A percentile compares a stretch with the other conserved stretches of the same genome.
These are phyloP conservation scores for Caenorhabditis remanei DNA, from an alignment of 1,140 invertebrate species.

Conservation along the genomic window DNA sequence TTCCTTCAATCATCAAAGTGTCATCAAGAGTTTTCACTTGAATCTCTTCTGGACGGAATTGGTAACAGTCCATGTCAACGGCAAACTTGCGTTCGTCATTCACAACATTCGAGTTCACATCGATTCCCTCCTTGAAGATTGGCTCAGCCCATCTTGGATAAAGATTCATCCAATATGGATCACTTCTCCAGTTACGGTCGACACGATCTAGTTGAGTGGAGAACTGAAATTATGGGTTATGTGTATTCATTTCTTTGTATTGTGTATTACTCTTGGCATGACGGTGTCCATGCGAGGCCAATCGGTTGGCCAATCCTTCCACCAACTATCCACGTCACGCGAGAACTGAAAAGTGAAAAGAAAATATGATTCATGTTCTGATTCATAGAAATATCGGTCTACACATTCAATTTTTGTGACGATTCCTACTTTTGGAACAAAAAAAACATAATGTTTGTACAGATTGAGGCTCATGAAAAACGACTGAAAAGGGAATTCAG, in stretches of 20 bases:
- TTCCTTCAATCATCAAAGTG: conserved; percentile 76
- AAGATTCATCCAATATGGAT: conserved; percentile 77
- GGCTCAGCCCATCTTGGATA: conserved; percentile 76
- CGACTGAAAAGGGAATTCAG: background rate
- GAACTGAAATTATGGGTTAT: conserved; percentile 70
- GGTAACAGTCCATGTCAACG: conserved; percentile 76
- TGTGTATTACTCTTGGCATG: conserved; percentile 74
- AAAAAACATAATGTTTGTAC: conserved; percentile 14
- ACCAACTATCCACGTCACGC: conserved; percentile 74
- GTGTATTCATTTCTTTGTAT: background rate
- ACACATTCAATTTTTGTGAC: conserved; percentile 14
- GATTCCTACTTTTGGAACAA: background rate
- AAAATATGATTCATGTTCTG: conserved; percentile 35
- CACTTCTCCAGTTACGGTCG: conserved; percentile 75
- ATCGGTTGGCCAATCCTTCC: conserved; percentile 76
- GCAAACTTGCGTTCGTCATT: conserved; percentile 74
- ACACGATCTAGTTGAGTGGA: conserved; percentile 75
- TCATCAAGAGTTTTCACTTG: conserved; percentile 78
- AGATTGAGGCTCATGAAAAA: background rate
- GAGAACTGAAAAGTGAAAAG: conserved; percentile 74
- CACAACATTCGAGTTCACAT: conserved; percentile 73
- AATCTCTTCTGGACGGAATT: conserved; percentile 77
- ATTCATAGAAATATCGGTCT: conserved; percentile 40
- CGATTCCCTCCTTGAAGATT: conserved; percentile 76
- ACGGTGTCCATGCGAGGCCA: conserved; percentile 77